Base-by-base conservation (phyloP, 1,140 invertebrate genomes). In the Amyelois transitella region DNA sequence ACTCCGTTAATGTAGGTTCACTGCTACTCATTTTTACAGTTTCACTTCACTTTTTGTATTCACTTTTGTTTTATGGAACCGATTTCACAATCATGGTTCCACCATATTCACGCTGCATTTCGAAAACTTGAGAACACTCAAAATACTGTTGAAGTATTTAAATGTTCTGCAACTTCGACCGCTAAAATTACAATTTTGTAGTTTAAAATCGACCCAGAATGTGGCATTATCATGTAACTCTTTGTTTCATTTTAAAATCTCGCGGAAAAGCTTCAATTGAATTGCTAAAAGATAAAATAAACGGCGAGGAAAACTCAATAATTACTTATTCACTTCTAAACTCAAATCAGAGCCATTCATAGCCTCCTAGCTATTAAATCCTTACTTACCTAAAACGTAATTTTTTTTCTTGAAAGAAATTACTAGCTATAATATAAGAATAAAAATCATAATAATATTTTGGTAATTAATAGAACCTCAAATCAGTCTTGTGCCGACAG, bases 1-100 rank as follows among this genome's bases (percentile, higher is more conserved):
- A 79, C 69, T 85, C 81, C 19, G 81, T 84, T 63, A 83, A 55
- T 43, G 83, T 87, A 25, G 85, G 75, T 63, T 87, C 84, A 57
- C 72, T 64, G 48, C 74, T 66, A 67, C 76, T 83, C 81, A 88
- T 86, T 59, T 66, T 83, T 67, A 73, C 58, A 47, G 48, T 60
- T 55, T 60, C 66, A 74, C 73, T 75, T 47, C 70, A 74, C 70
- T 73, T 43, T 14, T 25, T 52, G 54, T 48, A 18, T 63, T 56
- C 51, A 61, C 58, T 62, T 47, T 44, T 48, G 25, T 49, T 62
- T 52, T 66, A 56, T 52, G 54, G 51, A 53, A 44, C 53, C 50
- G 20, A 28, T 54, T 63, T 58, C 45, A 55, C 43, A 53, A 55
- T 70, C 44, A 74, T 63, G 72, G 68, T 63, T 69, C 69, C 62